These are phyloP conservation scores for Florisuga fusca DNA, from an alignment of 2,797 vertebrate genomes.

Conservation along the genomic window DNA sequence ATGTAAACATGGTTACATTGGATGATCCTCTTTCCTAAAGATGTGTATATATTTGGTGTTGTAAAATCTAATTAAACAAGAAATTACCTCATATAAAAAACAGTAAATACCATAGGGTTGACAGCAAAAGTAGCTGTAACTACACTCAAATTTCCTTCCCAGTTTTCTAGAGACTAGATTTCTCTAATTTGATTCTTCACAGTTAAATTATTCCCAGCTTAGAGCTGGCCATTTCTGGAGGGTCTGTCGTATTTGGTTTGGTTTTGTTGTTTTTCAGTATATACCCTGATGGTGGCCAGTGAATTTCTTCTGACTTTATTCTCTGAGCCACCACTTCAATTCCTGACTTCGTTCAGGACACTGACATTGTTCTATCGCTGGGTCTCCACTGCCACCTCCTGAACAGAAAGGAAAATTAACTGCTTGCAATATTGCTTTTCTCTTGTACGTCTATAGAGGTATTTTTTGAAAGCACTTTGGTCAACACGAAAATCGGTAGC, in stretches of 20 bases:
- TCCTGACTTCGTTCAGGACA: too few species aligned
- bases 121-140: constrained; percentile 16
- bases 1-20: neutral
- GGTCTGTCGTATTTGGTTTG: neutral
- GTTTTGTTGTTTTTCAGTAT: neutral
- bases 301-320: neutral
- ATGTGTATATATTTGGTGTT: neutral
- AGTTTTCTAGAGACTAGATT: neutral
- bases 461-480: neutral
- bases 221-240: neutral
- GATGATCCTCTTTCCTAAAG: neutral
- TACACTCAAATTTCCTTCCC: neutral
- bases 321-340: neutral
- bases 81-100: neutral
- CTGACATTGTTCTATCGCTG: neutral
- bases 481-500: neutral
- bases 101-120: constrained; percentile 8
- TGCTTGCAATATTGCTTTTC: neutral
- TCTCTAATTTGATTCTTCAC: neutral
- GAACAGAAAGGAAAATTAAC: constrained; percentile 29
- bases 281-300: neutral
- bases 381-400: constrained; percentile 66
- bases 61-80: constrained; percentile 22
- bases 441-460: neutral
- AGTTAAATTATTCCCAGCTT: neutral